Base-by-base conservation (phyloP, 2,113 vertebrate genomes). In the Dryoscopus gambensis region DNA sequence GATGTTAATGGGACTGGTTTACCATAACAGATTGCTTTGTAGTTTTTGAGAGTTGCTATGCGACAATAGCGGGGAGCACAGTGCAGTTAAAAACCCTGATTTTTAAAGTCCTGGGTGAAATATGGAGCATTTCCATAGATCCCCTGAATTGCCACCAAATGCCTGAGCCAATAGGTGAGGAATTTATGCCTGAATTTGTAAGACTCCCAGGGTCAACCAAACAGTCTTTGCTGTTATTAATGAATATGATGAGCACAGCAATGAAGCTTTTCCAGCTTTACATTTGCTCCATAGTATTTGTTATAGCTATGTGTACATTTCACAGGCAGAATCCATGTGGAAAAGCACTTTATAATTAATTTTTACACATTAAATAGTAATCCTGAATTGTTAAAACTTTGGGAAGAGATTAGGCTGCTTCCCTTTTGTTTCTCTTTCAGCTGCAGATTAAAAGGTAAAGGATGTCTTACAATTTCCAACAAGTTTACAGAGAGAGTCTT, bases 41-140 rank as follows among this genome's bases (percentile, higher is more conserved):
- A 97, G 93, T 97, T 97, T 98, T 93, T 57, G 77, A 95, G 96
- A 98, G 97, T 96, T 98, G 97, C 97, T 97, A 94, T 97, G 97
- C 96, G 98, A 98, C 97, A 97, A 95, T 93, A 82, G 74, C 89
- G 83, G 93, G 83, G 93, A 95, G 93, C 84, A 49, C 47, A 24
- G 69, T 64, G 42, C 78, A 91, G 87, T 69, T 76, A 31, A 67
- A 81, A 37, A 6, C 17, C 46, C 83, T 87, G 95, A 71, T 96
- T 89, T 93, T 93, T 92, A 65, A 95, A 91, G 46, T 96, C 83
- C 65, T 76, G 88, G 87, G 73, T 77, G 77, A 89, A 97, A 96
- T 37, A 71, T 6, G 4, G n/a, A 46, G 39, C 44, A 4, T 90
- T 90, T 81, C 63, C 23, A 7, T 18, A 14, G 42, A 75, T 59